These are phyloP conservation scores for Eutolmus rufibarbis DNA, from an alignment of 2,888 invertebrate species.

Conservation along the genomic window DNA sequence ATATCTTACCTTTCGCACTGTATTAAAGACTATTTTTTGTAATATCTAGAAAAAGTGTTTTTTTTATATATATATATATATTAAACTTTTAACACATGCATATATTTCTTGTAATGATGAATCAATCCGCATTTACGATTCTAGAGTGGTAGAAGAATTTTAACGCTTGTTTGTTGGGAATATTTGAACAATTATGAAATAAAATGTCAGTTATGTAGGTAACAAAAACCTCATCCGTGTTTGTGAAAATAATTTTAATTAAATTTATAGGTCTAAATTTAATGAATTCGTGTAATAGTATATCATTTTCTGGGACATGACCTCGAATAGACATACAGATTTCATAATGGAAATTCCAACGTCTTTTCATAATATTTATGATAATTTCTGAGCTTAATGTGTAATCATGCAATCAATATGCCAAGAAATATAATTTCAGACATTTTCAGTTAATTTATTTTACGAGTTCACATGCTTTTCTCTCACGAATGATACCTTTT, in stretches of 20 bases:
- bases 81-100: no score
- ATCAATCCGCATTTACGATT: no score
- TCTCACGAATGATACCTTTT: neutral
- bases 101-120: no score
- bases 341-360: neutral
- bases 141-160: no score
- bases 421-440: neutral
- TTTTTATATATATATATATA: no score
- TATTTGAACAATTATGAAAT: no score
- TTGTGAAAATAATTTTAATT: neutral
- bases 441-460: neutral
- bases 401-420: neutral
- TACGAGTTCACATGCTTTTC: neutral
- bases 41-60: no score
- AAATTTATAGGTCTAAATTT: neutral
- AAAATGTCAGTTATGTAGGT: no score
- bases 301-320: neutral
- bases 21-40: no score
- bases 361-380: neutral
- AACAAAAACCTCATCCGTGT: no score
- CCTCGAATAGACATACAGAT: neutral
- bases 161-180: no score
- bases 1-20: no score
- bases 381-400: neutral
- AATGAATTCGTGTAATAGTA: neutral